A percentile compares a stretch with the other conserved stretches of the same genome.
phyloP scores from a whole-genome alignment of 1,140 invertebrate species.

The Drosophila mayri region DNA sequence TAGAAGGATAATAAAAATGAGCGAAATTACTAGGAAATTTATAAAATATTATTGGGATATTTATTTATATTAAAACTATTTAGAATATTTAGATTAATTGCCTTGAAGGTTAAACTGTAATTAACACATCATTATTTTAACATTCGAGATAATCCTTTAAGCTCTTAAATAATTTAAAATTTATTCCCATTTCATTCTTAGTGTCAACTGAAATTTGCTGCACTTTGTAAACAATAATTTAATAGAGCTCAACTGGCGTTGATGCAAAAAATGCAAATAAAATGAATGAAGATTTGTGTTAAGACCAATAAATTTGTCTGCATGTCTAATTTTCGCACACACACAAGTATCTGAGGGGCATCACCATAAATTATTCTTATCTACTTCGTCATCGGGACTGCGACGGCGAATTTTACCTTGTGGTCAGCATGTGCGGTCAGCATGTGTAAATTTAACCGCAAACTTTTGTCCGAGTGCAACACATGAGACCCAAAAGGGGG shows the following conservation, averaged over 20 bases:
- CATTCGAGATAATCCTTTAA: background rate
- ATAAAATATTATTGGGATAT: background rate
- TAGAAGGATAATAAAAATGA: background rate
- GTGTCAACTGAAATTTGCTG: slow-evolving; percentile 39
- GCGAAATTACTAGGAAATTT: background rate
- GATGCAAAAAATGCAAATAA: slow-evolving; percentile 42
- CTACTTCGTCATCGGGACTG: slow-evolving; percentile 78
- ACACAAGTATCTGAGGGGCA: slow-evolving; percentile 62
- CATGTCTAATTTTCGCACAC: slow-evolving; percentile 75
- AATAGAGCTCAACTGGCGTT: slow-evolving; percentile 55
- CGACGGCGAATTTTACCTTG: slow-evolving; percentile 71
- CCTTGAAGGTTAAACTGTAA: background rate
- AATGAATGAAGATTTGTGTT: slow-evolving; percentile 76
- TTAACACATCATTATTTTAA: background rate
- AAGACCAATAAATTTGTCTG: slow-evolving; percentile 79
- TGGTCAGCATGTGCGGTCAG: slow-evolving; percentile 71
- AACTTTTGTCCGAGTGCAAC: slow-evolving; percentile 65
- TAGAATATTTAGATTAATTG: background rate
- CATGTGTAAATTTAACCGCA: slow-evolving; percentile 70
- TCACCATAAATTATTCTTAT: slow-evolving; percentile 80
- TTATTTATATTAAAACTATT: background rate
- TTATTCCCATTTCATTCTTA: slow-evolving; percentile 40
- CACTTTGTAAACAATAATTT: slow-evolving; percentile 70
- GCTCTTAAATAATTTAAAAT: background rate
- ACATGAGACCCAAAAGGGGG: slow-evolving; percentile 32